Percentiles rank a stretch among this genome's conserved stretches.
phyloP scores from a whole-genome alignment of 2,797 vertebrate genomes.

The Pangasius macronema region DNA sequence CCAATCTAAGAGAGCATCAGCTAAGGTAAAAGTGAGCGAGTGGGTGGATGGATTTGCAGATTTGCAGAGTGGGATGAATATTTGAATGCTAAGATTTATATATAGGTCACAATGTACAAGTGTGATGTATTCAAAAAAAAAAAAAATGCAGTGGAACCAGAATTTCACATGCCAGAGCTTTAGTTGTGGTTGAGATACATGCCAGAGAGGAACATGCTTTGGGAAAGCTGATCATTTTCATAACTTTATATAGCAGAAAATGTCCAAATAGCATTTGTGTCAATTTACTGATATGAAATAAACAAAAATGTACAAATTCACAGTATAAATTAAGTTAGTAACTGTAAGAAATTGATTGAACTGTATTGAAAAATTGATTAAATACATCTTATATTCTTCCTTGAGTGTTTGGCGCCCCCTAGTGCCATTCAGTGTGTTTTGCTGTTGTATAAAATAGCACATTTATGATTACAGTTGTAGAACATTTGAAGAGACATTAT shows the following conservation, averaged over 20 bases:
- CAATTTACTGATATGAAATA: neutral
- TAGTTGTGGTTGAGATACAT: neutral
- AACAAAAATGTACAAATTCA: neutral
- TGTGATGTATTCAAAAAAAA: neutral
- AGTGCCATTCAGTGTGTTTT: neutral
- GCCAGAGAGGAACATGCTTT: neutral
- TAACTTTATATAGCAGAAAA: neutral
- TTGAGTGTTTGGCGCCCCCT: constrained; percentile 2
- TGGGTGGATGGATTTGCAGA: neutral
- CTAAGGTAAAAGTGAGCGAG: constrained; percentile 78
- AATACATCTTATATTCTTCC: neutral
- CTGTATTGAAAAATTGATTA: neutral
- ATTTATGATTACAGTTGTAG: neutral
- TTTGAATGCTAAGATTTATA: constrained; percentile 12
- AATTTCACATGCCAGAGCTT: neutral
- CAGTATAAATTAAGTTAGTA: neutral
- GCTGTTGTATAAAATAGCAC: neutral
- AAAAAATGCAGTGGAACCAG: neutral
- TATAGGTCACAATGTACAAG: neutral
- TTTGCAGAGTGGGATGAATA: neutral
- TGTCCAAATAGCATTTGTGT: neutral
- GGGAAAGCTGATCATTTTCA: neutral
- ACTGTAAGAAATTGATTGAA: too few species aligned
- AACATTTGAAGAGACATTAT: neutral
- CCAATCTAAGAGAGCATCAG: constrained; percentile 95